phyloP scores from a whole-genome alignment of 2,113 vertebrate genomes.

The Anguilla rostrata region DNA sequence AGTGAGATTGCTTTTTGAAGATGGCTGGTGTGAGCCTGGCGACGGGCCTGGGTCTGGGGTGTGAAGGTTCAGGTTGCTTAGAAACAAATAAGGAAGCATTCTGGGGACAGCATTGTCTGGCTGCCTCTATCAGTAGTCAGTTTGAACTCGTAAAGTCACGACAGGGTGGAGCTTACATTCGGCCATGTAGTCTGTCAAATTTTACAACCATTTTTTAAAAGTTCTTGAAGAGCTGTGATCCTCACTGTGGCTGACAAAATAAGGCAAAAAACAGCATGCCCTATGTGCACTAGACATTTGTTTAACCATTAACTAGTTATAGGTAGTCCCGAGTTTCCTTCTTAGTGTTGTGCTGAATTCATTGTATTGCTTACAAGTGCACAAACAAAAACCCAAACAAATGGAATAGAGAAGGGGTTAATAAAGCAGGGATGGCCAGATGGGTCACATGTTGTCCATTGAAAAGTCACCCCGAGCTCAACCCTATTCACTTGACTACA shows the following conservation, averaged over 20 bases:
- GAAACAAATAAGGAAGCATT: neutral
- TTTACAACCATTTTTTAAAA: neutral
- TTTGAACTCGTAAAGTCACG: neutral
- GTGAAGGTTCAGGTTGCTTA: neutral
- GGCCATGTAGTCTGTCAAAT: neutral
- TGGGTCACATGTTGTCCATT: conserved; percentile 77
- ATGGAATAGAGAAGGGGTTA: conserved; percentile 69
- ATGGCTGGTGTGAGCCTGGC: neutral
- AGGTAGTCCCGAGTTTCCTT: neutral
- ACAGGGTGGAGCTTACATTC: neutral
- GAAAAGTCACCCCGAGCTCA: conserved; percentile 65
- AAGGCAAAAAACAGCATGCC: neutral
- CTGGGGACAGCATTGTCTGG: neutral
- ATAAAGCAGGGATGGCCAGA: conserved; percentile 73
- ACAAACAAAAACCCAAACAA: conserved; percentile 75
- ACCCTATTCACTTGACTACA: conserved; percentile 67
- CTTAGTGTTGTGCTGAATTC: conserved; percentile 58
- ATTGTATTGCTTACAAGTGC: conserved; percentile 68
- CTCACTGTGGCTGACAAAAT: too few species aligned
- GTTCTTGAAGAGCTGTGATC: too few species aligned
- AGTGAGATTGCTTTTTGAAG: neutral
- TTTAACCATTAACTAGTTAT: neutral
- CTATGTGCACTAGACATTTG: neutral
- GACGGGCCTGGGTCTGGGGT: neutral
- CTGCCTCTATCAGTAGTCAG: neutral